Evolutionary conservation across 2,113 vertebrate species (phyloP).

Genomic region (Bos indicus): DNA sequence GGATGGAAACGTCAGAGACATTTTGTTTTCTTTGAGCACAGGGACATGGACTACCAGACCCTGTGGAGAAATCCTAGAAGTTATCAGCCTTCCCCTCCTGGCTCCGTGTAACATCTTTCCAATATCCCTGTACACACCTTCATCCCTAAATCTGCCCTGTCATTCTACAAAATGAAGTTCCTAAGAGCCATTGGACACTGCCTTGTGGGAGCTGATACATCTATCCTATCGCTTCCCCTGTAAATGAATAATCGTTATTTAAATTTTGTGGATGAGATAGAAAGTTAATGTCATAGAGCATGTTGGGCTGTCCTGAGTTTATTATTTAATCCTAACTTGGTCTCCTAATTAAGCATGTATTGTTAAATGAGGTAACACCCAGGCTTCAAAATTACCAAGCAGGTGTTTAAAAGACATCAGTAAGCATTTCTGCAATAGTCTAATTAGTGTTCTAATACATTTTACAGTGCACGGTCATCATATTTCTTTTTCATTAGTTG

Average conservation of each 20-base stretch:
- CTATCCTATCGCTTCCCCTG: not conserved
- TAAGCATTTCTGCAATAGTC: constrained; percentile 73
- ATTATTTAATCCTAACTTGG: constrained; percentile 12
- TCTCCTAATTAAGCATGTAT: constrained; percentile 45
- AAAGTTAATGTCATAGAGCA: not conserved
- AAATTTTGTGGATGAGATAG: not conserved
- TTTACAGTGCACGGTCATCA: constrained; percentile 75
- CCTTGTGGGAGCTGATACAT: not conserved
- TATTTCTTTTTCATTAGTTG: constrained; percentile 80
- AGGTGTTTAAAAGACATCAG: constrained; percentile 79
- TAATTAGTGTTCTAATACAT: constrained; percentile 78
- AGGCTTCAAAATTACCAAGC: constrained; percentile 72
- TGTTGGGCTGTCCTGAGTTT: not conserved
- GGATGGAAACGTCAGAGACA: not conserved
- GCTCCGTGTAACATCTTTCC: not conserved
- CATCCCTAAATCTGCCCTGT: not conserved
- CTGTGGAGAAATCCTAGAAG: not conserved
- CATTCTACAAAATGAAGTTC: not conserved
- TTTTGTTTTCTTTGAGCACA: not conserved
- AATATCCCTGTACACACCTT: not conserved
- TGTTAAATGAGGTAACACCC: constrained; percentile 65
- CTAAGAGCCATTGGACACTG: not conserved
- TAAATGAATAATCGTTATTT: not conserved
- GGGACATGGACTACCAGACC: not conserved
- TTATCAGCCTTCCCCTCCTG: rapidly evolving